Evolutionary conservation across 2,797 vertebrate genomes (phyloP), one percentile per base, ranked within the genome.

Genomic region (Valencia hispanica): DNA sequence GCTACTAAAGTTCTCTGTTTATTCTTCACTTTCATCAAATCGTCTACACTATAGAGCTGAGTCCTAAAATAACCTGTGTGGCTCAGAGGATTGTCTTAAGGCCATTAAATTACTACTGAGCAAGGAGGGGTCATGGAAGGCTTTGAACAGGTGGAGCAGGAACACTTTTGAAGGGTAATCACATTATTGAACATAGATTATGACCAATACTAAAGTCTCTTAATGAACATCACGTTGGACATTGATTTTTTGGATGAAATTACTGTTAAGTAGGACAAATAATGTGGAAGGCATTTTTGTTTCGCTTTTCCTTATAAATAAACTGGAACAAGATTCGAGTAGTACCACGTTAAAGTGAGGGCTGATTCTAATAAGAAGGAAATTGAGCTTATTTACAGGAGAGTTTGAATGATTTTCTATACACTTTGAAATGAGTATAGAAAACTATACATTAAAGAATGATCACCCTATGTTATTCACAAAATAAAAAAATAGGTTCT

Each of bases 41-140:
- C 73, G 68, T 75, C 65, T 83, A 45, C 68, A 70, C 84, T 43
- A 79, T 53, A 73, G 36, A 72, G 34, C 51, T 53, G 47, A 83
- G 77, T 83, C 87, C 84, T 79, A 89, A 93, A 95, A 94, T 93
- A 93, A 88, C 91, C 79, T 8, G 70, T 61, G 79, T 77, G 72
- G 75, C 85, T 91, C 83, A 90, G 83, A 86, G 93, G 93, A 95
- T 95, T 95, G 90, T 79, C 73, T 73, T 94, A 95, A 94, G 90
- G 82, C 86, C 86, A 91, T 94, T 93, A 93, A 72, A 84, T 85
- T 89, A 78, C 79, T 79, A 89, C 91, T 91, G 91, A 94, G 88
- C 86, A 84, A 90, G 89, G 86, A 88, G 79, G 69, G 86, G 63
- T 83, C 85, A 75, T 30, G 51, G 36, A 72, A 45, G 55, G 47